Conservation (phyloP, 2,113 vertebrate genomes). For the Lichenostomus cassidix region DNA sequence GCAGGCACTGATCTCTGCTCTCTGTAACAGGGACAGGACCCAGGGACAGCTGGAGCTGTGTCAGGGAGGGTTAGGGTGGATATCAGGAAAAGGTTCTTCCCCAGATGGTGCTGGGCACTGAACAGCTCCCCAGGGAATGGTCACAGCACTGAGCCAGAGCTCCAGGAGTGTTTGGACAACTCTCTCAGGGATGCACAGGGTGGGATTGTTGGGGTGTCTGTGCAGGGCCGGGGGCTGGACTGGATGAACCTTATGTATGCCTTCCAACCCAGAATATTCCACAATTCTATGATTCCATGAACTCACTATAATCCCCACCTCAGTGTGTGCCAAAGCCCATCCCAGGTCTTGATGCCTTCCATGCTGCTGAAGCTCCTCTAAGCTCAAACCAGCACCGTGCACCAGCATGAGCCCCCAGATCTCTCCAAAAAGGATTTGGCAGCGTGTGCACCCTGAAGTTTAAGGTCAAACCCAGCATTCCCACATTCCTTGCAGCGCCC, state of each 20-base stretch:
- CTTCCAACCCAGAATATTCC: not conserved
- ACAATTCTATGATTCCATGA: not conserved
- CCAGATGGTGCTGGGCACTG: not conserved
- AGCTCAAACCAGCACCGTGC: not conserved
- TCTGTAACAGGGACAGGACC: not conserved
- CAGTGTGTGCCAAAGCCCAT: not conserved
- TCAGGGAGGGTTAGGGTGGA: rapidly evolving
- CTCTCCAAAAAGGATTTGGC: not conserved
- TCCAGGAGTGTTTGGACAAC: rapidly evolving
- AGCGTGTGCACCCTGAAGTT: not conserved
- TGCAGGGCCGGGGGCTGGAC: not conserved
- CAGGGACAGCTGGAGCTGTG: rapidly evolving
- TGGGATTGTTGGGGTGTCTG: not conserved
- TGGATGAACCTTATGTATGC: not conserved
- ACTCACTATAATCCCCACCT: not conserved
- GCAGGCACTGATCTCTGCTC: not conserved
- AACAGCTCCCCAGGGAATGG: not conserved
- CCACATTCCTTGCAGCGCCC: not conserved
- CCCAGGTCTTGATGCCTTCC: not conserved
- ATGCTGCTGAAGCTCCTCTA: not conserved
- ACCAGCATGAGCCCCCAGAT: not conserved
- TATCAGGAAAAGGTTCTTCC: not conserved
- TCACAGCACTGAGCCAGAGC: not conserved
- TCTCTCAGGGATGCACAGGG: not conserved
- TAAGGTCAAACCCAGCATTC: not conserved